phyloP scores from a whole-genome alignment of 2,888 invertebrate species.

The Macropis europaea region DNA sequence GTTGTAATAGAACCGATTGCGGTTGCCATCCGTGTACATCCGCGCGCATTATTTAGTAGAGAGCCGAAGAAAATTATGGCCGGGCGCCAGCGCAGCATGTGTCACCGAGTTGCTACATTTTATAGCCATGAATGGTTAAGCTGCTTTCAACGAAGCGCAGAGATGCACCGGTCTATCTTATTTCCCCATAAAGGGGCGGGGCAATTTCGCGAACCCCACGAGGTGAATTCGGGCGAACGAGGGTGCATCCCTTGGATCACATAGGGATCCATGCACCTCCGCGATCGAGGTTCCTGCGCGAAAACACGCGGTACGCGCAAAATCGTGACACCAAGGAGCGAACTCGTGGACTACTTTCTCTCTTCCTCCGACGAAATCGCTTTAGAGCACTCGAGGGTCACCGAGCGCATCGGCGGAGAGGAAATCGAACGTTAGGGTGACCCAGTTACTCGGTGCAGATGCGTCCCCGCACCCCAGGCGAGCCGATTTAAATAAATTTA shows the following conservation, averaged over 20 bases:
- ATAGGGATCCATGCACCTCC: slow-evolving; percentile 25
- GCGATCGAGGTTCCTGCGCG: slow-evolving; percentile 8
- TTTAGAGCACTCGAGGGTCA: slow-evolving; percentile 7
- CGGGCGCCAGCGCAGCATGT: slow-evolving; percentile 45
- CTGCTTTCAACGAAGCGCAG: slow-evolving; percentile 38
- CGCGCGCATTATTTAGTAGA: background rate
- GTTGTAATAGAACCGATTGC: slow-evolving; percentile 2
- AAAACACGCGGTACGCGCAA: background rate
- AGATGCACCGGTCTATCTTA: slow-evolving; percentile 49
- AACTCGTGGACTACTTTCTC: background rate
- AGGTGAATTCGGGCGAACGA: slow-evolving; percentile 36
- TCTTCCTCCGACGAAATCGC: no score
- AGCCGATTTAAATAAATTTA: slow-evolving; percentile 70
- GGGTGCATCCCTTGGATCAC: slow-evolving; percentile 57
- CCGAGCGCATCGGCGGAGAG: background rate
- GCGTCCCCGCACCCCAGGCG: slow-evolving; percentile 45
- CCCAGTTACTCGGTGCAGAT: slow-evolving; percentile 68
- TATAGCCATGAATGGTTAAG: slow-evolving; percentile 60
- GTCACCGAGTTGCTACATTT: slow-evolving; percentile 55
- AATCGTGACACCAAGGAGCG: no score
- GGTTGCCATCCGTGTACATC: slow-evolving; percentile 25
- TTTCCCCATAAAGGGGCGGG: slow-evolving; percentile 49
- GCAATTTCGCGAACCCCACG: slow-evolving; percentile 53
- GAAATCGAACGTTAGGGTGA: slow-evolving; percentile 52
- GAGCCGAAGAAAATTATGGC: background rate